These are phyloP conservation scores for Oplegnathus fasciatus DNA, from an alignment of 2,113 vertebrate species.

Conservation along the genomic window DNA sequence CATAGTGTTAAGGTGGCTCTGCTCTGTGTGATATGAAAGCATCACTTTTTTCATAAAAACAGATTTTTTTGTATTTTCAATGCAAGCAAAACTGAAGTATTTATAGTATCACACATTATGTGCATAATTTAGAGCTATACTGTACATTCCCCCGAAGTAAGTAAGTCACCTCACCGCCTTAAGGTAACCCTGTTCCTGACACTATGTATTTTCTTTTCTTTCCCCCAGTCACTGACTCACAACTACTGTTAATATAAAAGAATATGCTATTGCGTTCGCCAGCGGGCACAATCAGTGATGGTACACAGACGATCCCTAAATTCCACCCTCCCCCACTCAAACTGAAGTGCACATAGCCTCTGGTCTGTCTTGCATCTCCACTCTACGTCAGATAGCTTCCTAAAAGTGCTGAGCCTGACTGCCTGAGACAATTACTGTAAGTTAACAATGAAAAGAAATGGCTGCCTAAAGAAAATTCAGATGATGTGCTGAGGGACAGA, in stretches of 20 bases:
- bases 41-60: not conserved
- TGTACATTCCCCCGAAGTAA: conserved; percentile 23
- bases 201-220: not conserved
- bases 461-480: conserved; percentile 46
- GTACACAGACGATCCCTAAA: conserved; percentile 49
- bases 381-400: conserved; percentile 49
- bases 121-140: conserved; percentile 13
- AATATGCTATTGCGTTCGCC: conserved; percentile 63
- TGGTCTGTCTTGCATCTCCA: conserved; percentile 41
- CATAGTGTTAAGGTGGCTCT: not conserved
- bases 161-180: conserved; percentile 45
- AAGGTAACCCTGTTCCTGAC: conserved; percentile 54
- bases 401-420: conserved; percentile 70
- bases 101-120: not conserved
- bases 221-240: conserved; percentile 46
- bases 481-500: conserved; percentile 31
- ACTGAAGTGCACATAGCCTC: conserved; percentile 54
- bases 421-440: conserved; percentile 61
- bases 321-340: conserved; percentile 16
- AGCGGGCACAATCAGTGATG: conserved; percentile 55
- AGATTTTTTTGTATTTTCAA: not conserved
- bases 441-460: conserved; percentile 65
- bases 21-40: not conserved
- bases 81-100: not conserved
- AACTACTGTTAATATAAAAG: conserved; percentile 45